phyloP scores from a whole-genome alignment of 2,113 vertebrate genomes.

The Atrichornis clamosus region DNA sequence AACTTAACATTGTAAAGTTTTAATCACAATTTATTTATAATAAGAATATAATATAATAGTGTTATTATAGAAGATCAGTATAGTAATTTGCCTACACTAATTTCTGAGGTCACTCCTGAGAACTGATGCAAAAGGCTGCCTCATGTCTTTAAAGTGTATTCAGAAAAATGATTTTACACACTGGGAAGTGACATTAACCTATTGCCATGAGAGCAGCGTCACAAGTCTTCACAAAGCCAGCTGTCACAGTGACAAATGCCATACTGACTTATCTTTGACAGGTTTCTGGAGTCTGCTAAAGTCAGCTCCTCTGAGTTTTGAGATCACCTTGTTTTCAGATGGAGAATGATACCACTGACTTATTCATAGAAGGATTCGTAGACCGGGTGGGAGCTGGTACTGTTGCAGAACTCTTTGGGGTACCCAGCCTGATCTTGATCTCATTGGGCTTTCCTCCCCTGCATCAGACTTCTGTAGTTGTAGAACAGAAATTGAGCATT shows the following conservation, averaged over 20 bases:
- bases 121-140: not conserved
- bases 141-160: not conserved
- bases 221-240: not conserved
- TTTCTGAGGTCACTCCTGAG: not conserved
- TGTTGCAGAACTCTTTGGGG: not conserved
- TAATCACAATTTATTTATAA: not conserved
- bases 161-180: not conserved
- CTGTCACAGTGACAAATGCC: not conserved
- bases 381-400: not conserved
- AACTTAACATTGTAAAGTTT: not conserved
- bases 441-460: not conserved
- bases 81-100: not conserved
- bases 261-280: not conserved
- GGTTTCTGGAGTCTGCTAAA: not conserved
- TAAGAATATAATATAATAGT: not conserved
- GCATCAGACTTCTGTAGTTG: not conserved
- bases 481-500: not conserved
- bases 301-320: not conserved
- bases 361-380: not conserved
- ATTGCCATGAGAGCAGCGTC: not conserved
- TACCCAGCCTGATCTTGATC: not conserved
- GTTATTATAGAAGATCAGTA: not conserved
- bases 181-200: not conserved
- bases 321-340: not conserved
- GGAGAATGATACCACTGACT: not conserved